Evolutionary conservation across 2,888 invertebrate species (phyloP).

Genomic region (Drosophila antonietae): DNA sequence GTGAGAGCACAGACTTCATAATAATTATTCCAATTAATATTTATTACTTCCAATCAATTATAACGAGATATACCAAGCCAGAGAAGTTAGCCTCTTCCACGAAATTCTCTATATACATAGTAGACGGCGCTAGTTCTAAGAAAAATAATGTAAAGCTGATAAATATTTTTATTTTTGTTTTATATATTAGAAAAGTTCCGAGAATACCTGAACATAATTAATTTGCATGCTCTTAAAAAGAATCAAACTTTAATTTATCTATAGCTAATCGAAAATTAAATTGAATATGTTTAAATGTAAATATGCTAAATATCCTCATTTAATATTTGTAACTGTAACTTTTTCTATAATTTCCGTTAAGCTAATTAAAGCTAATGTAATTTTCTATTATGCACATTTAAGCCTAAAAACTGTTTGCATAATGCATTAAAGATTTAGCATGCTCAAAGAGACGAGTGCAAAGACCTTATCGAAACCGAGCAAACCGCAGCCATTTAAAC

Average conservation of each 20-base stretch:
- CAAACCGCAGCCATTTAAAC: constrained; percentile 49
- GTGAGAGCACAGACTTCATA: not conserved
- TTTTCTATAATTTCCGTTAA: not conserved
- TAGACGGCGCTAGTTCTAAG: not conserved
- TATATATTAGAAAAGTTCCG: not conserved
- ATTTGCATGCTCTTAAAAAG: not conserved
- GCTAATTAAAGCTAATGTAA: not conserved
- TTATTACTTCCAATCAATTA: not conserved
- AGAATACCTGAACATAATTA: not conserved
- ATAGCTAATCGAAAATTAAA: not conserved
- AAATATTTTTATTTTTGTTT: not conserved
- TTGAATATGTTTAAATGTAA: not conserved
- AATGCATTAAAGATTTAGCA: constrained; percentile 3
- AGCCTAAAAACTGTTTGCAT: not conserved
- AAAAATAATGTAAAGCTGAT: not conserved
- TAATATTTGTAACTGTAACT: not conserved
- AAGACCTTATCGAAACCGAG: not conserved
- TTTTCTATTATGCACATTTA: not conserved
- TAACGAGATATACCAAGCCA: not conserved
- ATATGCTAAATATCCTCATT: not conserved
- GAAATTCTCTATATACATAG: not conserved
- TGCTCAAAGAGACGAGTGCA: not conserved
- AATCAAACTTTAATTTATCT: not conserved
- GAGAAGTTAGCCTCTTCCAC: not conserved
- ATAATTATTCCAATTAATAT: not conserved